Evolutionary conservation across 1,140 invertebrate species (phyloP), one percentile per base, ranked within the genome.

Genomic region (Drosophila mayri): DNA sequence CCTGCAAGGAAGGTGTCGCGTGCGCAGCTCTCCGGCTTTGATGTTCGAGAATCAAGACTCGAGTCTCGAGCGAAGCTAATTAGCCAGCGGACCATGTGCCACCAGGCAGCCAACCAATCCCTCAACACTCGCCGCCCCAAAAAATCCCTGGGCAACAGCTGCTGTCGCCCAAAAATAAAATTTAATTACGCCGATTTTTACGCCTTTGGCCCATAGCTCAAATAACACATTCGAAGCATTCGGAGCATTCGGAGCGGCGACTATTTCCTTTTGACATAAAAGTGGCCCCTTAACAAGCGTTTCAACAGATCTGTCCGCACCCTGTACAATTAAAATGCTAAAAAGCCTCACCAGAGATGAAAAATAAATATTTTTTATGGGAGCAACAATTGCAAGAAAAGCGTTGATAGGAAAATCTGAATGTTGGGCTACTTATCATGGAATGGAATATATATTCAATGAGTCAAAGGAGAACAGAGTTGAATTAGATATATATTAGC

Each of bases 151-250:
- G 76, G 83, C 76, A 71, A 76, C 81, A 70, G 46, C 30, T 60
- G 46, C 60, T 41, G 58, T 28, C 46, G 52, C 58, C 52, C 68
- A 46, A 76, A 90, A 87, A 90, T 84, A 90, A 90, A 88, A 90
- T 88, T 88, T 88, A 88, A 88, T 88, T 88, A 88, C 84, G 81
- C 72, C 88, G 80, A 87, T 87, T 87, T 87, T 88, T 87, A 88
- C 83, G 84, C 84, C 80, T 84, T 88, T 66, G 80, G 76, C 67
- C 65, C 79, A 83, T 88, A 74, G 84, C 85, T 90, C 80, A 77
- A 84, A 80, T 80, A 84, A 88, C 83, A 80, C 80, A 88, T 77
- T 77, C 71, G 62, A 8, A 3, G 44, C 44, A 16, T 59, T 47
- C 37, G 41, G 38, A 3, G 44, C 44, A 16, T 59, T 47, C 37